Evolutionary conservation across 2,797 vertebrate genomes (phyloP).

Genomic region (Merluccius polli): DNA sequence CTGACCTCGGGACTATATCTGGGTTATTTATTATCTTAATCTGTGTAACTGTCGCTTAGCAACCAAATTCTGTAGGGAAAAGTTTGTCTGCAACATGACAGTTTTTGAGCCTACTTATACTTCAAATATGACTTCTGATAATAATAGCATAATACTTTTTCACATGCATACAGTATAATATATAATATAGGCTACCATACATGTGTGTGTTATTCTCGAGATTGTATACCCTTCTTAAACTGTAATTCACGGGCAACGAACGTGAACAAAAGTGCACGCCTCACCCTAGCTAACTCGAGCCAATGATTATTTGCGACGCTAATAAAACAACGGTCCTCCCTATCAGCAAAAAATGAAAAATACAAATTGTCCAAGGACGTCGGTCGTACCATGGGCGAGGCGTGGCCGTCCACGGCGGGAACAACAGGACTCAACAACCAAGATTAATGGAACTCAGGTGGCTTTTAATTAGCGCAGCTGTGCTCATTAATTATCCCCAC

Average conservation of each 20-base stretch:
- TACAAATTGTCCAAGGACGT: constrained; percentile 72
- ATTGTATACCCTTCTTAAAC: not conserved
- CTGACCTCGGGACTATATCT: too few species aligned
- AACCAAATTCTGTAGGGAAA: not conserved
- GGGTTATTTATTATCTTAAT: too few species aligned
- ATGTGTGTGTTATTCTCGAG: too few species aligned
- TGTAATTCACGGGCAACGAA: not conserved
- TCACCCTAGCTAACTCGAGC: not conserved
- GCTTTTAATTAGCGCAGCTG: constrained; percentile 99
- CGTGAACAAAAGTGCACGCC: not conserved
- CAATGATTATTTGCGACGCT: constrained; percentile 36
- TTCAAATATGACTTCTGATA: not conserved
- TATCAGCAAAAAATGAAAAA: constrained; percentile 77
- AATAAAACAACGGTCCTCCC: constrained; percentile 74
- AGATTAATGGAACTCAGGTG: constrained; percentile 99
- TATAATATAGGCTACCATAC: too few species aligned
- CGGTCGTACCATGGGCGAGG: constrained; percentile 70
- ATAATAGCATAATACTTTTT: not conserved
- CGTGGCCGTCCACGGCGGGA: constrained; percentile 77
- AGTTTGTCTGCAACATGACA: not conserved
- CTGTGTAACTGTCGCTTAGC: not conserved
- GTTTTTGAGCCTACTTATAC: not conserved
- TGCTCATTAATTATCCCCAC: constrained; percentile 96
- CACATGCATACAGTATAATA: too few species aligned
- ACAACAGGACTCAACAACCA: constrained; percentile 85